These are phyloP conservation scores for Cisticola juncidis DNA, from an alignment of 2,113 vertebrate genomes.

Conservation along the genomic window DNA sequence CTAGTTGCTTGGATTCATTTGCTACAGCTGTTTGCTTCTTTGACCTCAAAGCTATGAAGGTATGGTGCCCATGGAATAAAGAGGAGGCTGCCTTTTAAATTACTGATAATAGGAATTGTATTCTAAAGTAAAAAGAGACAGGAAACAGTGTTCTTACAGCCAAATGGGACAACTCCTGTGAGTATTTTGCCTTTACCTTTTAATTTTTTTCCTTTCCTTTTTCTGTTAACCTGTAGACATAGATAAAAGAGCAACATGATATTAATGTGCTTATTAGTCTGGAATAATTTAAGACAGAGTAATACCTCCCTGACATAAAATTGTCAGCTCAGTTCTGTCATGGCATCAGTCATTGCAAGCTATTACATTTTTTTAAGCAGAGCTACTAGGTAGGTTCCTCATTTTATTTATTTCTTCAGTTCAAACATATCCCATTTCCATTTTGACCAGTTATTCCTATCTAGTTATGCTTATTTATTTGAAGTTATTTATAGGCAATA, in stretches of 20 bases:
- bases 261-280: constrained; percentile 48
- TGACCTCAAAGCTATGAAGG: constrained; percentile 20
- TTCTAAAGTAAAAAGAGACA: neutral
- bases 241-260: neutral
- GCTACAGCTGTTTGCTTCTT: constrained; percentile 29
- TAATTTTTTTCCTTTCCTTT: neutral
- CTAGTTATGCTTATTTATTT: neutral
- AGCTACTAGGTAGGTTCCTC: neutral
- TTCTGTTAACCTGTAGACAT: neutral
- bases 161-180: neutral
- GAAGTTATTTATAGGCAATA: constrained; percentile 29
- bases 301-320: constrained; percentile 47
- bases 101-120: neutral
- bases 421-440: neutral
- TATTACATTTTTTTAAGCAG: constrained; percentile 22
- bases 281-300: constrained; percentile 46
- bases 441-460: neutral
- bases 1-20: constrained; percentile 1
- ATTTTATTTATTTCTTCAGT: neutral
- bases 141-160: neutral
- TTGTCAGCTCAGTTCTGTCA: constrained; percentile 47
- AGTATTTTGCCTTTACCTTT: neutral
- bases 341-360: constrained; percentile 37
- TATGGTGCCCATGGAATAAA: neutral
- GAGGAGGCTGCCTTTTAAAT: neutral